phyloP scores from a whole-genome alignment of 2,888 invertebrate genomes.

The Hydriomena furcata region DNA sequence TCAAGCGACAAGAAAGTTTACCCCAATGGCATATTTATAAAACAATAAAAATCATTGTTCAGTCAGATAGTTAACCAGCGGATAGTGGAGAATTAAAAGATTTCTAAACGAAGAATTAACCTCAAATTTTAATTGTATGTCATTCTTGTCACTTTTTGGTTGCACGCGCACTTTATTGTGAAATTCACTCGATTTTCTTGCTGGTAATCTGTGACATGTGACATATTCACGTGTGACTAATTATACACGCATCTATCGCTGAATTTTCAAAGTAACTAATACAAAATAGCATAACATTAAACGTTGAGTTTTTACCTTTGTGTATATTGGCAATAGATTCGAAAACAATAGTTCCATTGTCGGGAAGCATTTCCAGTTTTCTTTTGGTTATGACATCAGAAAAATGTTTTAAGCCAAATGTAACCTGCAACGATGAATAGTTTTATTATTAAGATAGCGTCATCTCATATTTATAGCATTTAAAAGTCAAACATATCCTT shows the following conservation, averaged over 20 bases:
- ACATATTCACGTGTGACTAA: no score
- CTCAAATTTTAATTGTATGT: conserved; percentile 18
- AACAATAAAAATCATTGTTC: conserved; percentile 14
- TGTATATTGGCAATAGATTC: conserved; percentile 96
- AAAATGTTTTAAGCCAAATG: conserved; percentile 90
- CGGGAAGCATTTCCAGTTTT: conserved; percentile 96
- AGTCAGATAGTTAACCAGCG: conserved; percentile 1
- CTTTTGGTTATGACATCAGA: conserved; percentile 96
- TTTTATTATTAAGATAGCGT: conserved; percentile 3
- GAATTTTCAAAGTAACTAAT: no score
- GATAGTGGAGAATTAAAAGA: conserved; percentile 17
- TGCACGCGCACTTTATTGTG: not conserved
- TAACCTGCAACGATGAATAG: conserved; percentile 58
- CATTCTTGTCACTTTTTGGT: conserved; percentile 9
- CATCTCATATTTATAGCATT: not conserved
- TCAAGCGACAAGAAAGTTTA: conserved; percentile 8
- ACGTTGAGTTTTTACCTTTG: conserved; percentile 73
- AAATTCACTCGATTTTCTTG: not conserved
- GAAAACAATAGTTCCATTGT: conserved; percentile 96
- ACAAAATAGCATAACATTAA: no score
- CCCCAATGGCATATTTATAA: conserved; percentile 16
- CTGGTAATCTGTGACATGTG: not conserved
- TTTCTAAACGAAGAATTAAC: conserved; percentile 13
- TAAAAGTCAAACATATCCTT: not conserved
- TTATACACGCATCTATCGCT: no score